Base-by-base conservation (phyloP, 2,797 vertebrate genomes). In the Brachymystax lenok region DNA sequence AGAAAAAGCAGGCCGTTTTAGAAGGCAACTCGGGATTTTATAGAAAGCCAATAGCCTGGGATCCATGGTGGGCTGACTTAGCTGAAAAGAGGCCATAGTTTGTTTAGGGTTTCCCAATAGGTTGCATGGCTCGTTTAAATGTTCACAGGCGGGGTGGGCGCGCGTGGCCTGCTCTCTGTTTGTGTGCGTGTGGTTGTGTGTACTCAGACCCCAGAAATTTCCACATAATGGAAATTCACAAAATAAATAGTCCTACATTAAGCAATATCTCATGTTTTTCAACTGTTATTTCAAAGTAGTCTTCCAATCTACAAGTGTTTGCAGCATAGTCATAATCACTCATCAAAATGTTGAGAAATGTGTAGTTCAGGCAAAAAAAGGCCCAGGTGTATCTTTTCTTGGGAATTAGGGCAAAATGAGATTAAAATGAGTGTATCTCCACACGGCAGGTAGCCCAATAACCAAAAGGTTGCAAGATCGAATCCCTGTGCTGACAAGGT, bases 31-130 rank as follows among this genome's bases (percentile, higher is more conserved):
- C 28, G 0, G 24, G 24, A 74, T 90, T 94, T 91, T 94, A 95
- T 92, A 93, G 87, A 73, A 54, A 74, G 70, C 17, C 71, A 50
- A 24, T 16, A 74, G 67, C 24, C 64, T 46, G 66, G 33, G 35
- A 13, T 77, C 50, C 24, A 10, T 76, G 74, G 40, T 35, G 77
- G 73, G 51, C 50, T 67, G 71, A 74, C 50, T 21, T 59, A 73
- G 30, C 68, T 52, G 2, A 64, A 73, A 73, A 64, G 74, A 80
- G 6, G 27, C 50, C 63, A 77, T 27, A 24, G 79, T 88, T 46
- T 46, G 79, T 88, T 85, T 78, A 83, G 80, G 33, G 81, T 93
- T 92, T 90, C 91, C 83, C 83, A 90, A 91, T 82, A 78, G 12
- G 40, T 3, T 82, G 77, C 40, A 28, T 74, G 40, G 59, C 50